Percentiles rank a stretch among this genome's conserved stretches.
Conservation (phyloP, 2,113 vertebrate species). For the Cacatua alba region DNA sequence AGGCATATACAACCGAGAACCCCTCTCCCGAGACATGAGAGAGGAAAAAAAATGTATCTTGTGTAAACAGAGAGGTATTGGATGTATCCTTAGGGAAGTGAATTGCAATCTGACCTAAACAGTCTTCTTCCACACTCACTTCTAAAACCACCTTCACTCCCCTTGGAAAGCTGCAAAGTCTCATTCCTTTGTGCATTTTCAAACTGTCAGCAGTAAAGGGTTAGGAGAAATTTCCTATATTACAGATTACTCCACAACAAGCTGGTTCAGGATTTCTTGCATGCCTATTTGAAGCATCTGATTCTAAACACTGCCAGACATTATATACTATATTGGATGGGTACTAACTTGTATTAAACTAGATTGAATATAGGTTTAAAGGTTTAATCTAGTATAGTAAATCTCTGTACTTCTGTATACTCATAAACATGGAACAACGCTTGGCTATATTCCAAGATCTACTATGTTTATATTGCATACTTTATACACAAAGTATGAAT, state of each 20-base stretch:
- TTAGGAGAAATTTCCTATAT: neutral
- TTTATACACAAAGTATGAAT: conserved; percentile 9
- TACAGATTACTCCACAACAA: neutral
- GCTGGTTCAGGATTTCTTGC: neutral
- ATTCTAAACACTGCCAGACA: neutral
- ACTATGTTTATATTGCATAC: neutral
- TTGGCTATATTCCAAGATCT: conserved; percentile 29
- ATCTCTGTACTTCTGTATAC: neutral
- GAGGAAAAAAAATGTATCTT: neutral
- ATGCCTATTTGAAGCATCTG: neutral
- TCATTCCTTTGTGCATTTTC: neutral
- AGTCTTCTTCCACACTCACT: neutral
- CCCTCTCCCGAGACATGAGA: neutral
- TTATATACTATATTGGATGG: neutral
- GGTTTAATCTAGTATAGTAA: neutral
- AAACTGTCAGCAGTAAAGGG: neutral
- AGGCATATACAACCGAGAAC: neutral
- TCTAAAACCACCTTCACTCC: neutral
- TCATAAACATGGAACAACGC: neutral
- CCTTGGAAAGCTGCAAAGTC: neutral
- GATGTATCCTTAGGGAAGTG: neutral
- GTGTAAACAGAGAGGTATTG: neutral
- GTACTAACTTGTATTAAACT: neutral
- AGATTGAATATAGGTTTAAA: conserved; percentile 18
- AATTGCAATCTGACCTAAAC: neutral